Evolutionary conservation across 2,888 invertebrate genomes (phyloP), one percentile per base, ranked within the genome.

Genomic region (Drosophila niveifrons): DNA sequence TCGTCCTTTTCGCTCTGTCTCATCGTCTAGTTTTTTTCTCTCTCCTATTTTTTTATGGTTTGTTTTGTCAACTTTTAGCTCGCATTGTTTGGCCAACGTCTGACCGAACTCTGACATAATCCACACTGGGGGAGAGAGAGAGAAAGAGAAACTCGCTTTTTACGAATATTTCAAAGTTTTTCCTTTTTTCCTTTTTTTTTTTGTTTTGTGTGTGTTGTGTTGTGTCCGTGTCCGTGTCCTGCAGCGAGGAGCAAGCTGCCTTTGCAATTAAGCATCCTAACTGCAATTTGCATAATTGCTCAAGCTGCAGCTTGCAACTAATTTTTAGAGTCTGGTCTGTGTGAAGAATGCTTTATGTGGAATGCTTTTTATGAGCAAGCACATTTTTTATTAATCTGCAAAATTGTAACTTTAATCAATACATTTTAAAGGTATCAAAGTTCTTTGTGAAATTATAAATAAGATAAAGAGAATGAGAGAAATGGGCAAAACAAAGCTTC

Each of bases 201-300:
- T 41, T 3, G n/a, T n/a, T n/a, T n/a, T n/a, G n/a, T n/a, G n/a
- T n/a, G n/a, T n/a, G n/a, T 36, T 11, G 43, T 18, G 34, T 23
- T 28, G 23, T 50, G 17, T 55, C 15, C 17, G 15, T 47, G 46
- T 51, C 11, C 23, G 53, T 28, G 43, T 72, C 53, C 59, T 66
- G 56, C 50, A 50, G 61, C 31, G n/a, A 10, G 31, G n/a, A 31
- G 43, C 52, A 10, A 31, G 43, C 52, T 43, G 61, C 39, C 39
- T 53, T 62, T 43, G 72, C 66, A 67, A 75, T 78, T 79, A 71
- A 50, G 72, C 76, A 64, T 70, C 50, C 75, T 66, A 34, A 39
- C 50, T 61, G 61, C 46, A 43, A 61, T 64, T 65, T 62, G 61
- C 46, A 53, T 69, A 67, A 65, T 74, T 75, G 59, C 58, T 51